Base-by-base conservation (phyloP, 2,113 vertebrate genomes). In the Amphiprion percula region DNA sequence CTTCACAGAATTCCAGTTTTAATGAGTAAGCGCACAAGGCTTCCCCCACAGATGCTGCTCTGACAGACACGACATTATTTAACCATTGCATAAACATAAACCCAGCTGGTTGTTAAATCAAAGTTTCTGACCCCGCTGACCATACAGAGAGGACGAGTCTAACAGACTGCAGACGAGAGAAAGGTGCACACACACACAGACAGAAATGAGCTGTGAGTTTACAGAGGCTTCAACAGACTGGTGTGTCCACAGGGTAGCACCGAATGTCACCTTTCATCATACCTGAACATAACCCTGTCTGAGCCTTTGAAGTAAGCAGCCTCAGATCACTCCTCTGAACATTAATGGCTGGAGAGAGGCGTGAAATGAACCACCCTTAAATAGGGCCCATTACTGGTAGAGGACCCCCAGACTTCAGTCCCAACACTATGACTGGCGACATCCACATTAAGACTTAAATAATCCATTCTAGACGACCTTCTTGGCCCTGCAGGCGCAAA, bases 301-400 rank as follows among this genome's bases (percentile, higher is more conserved):
- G 77, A 10, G 77, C 68, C 80, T 94, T 90, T 94, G 91, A 92
- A 88, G 91, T 90, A 65, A 68, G 69, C 69, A 54, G 72, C 89
- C 83, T 92, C 79, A 86, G 89, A 92, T 92, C 86, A 87, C 56
- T 61, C 49, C 75, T 82, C 76, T 47, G 76, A 87, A 85, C 85
- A 74, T 80, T 88, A 91, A 91, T 85, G 68, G 67, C 66, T 76
- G 76, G 37, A 72, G 88, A 92, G 72, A 87, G 68, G 82, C 85
- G 12, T 90, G 86, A 91, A 92, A 92, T 89, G 68, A 88, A 74
- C 80, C 79, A 24, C 66, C 62, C 68, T 84, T 74, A 86, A 88
- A 91, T 89, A 80, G 82, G 66, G 75, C 82, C 83, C 84, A 92
- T 92, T 90, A 91, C 74, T 19, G 78, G 64, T 37, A 58, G 47